A percentile compares a stretch with the other conserved stretches of the same genome.
Evolutionary conservation across 1,140 invertebrate genomes (phyloP).

Genomic region (Trinorchestia longiramus): DNA sequence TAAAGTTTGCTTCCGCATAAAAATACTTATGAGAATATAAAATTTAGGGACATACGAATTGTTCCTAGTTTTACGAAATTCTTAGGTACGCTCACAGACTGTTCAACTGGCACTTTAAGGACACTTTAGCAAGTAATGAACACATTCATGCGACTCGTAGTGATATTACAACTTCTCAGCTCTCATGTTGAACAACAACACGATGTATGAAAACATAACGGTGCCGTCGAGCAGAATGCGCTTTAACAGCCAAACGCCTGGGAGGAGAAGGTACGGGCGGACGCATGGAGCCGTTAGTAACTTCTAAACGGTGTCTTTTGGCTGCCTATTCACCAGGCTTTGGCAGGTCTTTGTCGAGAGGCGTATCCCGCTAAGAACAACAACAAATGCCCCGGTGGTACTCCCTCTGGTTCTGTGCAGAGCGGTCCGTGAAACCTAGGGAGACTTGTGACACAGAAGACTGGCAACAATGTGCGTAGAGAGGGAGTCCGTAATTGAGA

Average conservation of each 20-base stretch:
- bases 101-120: background rate
- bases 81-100: too few relatives aligned
- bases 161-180: background rate
- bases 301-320: slow-evolving; percentile 51
- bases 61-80: background rate
- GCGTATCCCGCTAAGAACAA: slow-evolving; percentile 53
- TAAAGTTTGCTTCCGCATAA: background rate
- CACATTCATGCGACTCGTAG: background rate
- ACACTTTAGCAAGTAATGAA: background rate
- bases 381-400: slow-evolving; percentile 20
- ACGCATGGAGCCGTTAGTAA: slow-evolving; percentile 47
- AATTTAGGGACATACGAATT: background rate
- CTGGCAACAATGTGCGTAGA: background rate
- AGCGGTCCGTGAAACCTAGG: background rate
- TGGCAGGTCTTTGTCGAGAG: slow-evolving; percentile 52
- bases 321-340: slow-evolving; percentile 37
- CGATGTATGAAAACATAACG: background rate
- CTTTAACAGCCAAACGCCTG: background rate
- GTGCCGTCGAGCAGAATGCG: background rate
- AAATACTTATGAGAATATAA: background rate
- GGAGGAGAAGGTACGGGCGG: background rate
- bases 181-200: background rate
- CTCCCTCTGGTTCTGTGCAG: slow-evolving; percentile 25
- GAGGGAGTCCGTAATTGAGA: background rate
- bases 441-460: background rate